Evolutionary conservation across 2,113 vertebrate species (phyloP).

Genomic region (Brachionichthys hirsutus): DNA sequence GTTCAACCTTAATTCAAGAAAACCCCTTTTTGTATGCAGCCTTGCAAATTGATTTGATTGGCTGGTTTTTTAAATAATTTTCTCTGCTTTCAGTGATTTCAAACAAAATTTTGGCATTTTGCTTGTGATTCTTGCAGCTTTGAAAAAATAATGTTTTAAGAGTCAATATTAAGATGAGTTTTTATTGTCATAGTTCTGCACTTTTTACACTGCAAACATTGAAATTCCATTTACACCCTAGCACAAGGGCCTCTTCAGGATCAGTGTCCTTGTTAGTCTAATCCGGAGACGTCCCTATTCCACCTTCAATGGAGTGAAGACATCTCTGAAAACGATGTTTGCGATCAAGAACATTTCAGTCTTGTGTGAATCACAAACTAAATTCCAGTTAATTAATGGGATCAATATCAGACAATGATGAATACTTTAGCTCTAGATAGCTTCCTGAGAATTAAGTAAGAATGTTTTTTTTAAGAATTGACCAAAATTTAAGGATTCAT

Average conservation of each 20-base stretch:
- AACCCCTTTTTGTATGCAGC: neutral
- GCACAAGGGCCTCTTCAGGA: no score
- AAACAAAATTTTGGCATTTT: neutral
- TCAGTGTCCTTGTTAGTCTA: no score
- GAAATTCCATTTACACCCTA: no score
- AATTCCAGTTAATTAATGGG: neutral
- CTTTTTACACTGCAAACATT: no score
- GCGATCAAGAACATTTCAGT: neutral
- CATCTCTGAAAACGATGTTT: no score
- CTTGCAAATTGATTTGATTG: neutral
- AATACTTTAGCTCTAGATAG: constrained; percentile 1
- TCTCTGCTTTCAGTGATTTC: neutral
- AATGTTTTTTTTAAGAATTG: constrained; percentile 1
- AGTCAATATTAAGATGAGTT: no score
- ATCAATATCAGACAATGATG: neutral
- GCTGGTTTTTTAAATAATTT: no score
- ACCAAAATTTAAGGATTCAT: neutral
- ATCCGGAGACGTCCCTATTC: no score
- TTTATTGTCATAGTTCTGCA: no score
- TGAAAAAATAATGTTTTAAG: neutral
- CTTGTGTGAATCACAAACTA: neutral
- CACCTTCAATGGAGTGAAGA: no score
- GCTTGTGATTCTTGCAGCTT: neutral
- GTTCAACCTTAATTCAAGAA: constrained; percentile 2
- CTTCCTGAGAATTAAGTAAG: neutral